Conservation (phyloP, 2,888 invertebrate genomes). For the Zonitis immaculata region DNA sequence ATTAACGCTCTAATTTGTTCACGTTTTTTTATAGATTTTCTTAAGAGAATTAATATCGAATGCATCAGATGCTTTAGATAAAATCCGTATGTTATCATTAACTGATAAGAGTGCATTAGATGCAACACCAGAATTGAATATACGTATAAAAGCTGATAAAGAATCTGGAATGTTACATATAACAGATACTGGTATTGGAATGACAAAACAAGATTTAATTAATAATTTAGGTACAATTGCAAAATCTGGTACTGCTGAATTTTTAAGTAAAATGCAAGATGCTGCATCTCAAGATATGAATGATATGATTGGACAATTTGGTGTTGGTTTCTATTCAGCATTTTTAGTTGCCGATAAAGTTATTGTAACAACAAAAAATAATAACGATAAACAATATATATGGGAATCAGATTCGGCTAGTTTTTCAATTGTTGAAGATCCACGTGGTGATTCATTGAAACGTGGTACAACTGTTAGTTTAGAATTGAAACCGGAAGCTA, state of each 20-base stretch:
- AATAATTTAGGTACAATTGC: constrained; percentile 98
- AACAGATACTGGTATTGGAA: constrained; percentile 95
- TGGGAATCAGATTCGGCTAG: constrained; percentile 96
- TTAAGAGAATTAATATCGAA: constrained; percentile 97
- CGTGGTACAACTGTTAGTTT: constrained; percentile 69
- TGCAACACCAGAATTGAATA: constrained; percentile 75
- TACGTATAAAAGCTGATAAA: constrained; percentile 91
- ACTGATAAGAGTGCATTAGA: constrained; percentile 79
- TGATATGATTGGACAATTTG: constrained; percentile 99
- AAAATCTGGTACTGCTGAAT: constrained; percentile 95
- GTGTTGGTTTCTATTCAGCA: constrained; percentile 98
- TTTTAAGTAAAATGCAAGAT: constrained; percentile 86
- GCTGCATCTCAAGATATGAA: constrained; percentile 69
- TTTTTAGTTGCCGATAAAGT: constrained; percentile 95
- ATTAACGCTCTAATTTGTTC: too few species aligned
- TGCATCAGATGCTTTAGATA: constrained; percentile 98
- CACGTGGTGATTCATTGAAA: constrained; percentile 84
- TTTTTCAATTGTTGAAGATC: constrained; percentile 89
- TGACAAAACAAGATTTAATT: constrained; percentile 90
- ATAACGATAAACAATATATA: constrained; percentile 89
- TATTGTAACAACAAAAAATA: constrained; percentile 92
- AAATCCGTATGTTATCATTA: constrained; percentile 89
- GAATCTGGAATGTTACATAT: constrained; percentile 89
- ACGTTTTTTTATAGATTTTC: constrained; percentile 72
- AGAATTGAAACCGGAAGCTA: constrained; percentile 94